Conservation (phyloP, 2,113 vertebrate species). For the Geococcyx californianus region DNA sequence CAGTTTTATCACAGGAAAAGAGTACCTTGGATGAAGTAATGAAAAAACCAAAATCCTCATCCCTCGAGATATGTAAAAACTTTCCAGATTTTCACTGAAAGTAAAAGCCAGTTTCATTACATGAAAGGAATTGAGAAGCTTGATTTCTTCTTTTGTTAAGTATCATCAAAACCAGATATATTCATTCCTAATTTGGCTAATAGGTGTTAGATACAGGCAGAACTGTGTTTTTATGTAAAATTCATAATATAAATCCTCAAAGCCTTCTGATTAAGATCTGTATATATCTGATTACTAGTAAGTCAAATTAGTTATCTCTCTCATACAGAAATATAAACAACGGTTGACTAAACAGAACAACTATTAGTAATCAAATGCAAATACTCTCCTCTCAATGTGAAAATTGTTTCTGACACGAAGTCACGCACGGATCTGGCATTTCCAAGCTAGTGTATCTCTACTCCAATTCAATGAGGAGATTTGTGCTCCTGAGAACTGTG, state of each 20-base stretch:
- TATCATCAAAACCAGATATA: not conserved
- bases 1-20: not conserved
- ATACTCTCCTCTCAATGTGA: slow-evolving; percentile 10
- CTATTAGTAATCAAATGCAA: slow-evolving; percentile 16
- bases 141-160: not conserved
- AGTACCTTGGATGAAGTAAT: not conserved
- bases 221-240: slow-evolving; percentile 25
- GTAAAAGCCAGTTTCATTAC: not conserved
- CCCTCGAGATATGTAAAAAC: not conserved
- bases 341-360: slow-evolving; percentile 53
- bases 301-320: slow-evolving; percentile 37
- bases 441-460: not conserved
- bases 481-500: not conserved
- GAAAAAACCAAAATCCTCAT: not conserved
- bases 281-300: slow-evolving; percentile 6
- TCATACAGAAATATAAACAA: slow-evolving; percentile 59
- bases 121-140: not conserved
- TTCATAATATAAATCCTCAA: not conserved
- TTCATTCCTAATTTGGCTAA: not conserved
- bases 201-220: not conserved
- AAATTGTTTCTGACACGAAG: slow-evolving; percentile 42
- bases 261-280: slow-evolving; percentile 7
- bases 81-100: slow-evolving; percentile 3
- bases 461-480: not conserved
- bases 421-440: not conserved